Conservation (phyloP, 2,797 vertebrate species). For the Aeoliscus strigatus region DNA sequence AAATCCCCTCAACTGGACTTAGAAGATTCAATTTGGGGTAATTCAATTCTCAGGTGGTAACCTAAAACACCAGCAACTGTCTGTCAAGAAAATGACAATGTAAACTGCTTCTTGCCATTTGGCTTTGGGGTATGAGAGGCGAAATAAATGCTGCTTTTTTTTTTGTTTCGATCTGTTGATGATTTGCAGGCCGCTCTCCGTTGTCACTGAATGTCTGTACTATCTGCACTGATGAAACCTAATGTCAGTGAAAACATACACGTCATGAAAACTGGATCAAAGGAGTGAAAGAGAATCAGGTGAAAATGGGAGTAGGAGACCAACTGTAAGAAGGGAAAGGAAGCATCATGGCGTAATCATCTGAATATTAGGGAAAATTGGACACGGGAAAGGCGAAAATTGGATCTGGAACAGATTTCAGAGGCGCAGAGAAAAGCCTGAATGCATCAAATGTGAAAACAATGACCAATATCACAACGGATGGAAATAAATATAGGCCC, state of each 20-base stretch:
- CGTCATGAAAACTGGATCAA: conserved; percentile 25
- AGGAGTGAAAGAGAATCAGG: conserved; percentile 30
- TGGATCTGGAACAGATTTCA: conserved; percentile 58
- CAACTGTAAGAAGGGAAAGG: conserved; percentile 59
- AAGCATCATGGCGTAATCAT: conserved; percentile 66
- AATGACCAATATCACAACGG: conserved; percentile 62
- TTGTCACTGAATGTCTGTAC: too few relatives aligned
- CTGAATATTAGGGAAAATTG: conserved; percentile 73
- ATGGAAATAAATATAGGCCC: conserved; percentile 55
- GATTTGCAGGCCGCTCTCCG: conserved; percentile 39
- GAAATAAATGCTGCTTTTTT: conserved; percentile 55
- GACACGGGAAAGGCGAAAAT: conserved; percentile 64
- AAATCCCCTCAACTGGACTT: conserved; percentile 71
- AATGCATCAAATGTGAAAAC: conserved; percentile 68
- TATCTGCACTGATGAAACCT: conserved; percentile 41
- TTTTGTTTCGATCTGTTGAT: conserved; percentile 54
- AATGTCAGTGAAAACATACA: conserved; percentile 47
- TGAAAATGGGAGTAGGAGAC: conserved; percentile 39
- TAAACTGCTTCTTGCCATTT: conserved; percentile 57
- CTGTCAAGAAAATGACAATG: conserved; percentile 49
- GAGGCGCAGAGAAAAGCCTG: conserved; percentile 46
- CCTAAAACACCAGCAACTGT: conserved; percentile 64
- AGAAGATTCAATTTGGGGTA: conserved; percentile 72
- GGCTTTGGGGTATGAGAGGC: conserved; percentile 38
- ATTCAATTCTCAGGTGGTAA: conserved; percentile 73